Evolutionary conservation across 1,140 invertebrate species (phyloP).

Genomic region (Acromyrmex charruanus): DNA sequence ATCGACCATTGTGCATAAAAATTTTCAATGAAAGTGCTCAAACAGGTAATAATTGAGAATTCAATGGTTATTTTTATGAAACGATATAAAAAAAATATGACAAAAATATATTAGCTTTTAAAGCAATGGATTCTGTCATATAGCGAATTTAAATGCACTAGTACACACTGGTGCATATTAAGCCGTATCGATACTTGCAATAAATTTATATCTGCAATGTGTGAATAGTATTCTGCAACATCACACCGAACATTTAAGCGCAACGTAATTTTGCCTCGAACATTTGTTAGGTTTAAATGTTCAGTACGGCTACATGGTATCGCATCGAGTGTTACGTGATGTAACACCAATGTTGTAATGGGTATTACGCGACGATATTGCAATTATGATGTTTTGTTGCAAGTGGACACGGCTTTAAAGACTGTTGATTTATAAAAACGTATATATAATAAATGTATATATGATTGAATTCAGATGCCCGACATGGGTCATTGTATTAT

Average conservation of each 20-base stretch:
- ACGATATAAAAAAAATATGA: conserved; percentile 6
- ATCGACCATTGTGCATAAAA: not conserved
- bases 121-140: not conserved
- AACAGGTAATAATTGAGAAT: not conserved
- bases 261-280: no score
- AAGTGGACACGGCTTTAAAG: not conserved
- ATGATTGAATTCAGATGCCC: not conserved
- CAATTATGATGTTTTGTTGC: no score
- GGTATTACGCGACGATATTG: no score
- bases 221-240: no score
- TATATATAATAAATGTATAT: not conserved
- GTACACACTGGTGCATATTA: not conserved
- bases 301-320: no score
- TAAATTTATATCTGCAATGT: no score
- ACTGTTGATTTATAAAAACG: not conserved
- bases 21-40: not conserved
- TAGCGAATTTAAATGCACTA: not conserved
- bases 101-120: conserved; percentile 19
- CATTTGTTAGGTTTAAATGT: no score
- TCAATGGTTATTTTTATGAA: not conserved
- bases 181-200: no score
- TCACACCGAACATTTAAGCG: no score
- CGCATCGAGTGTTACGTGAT: no score
- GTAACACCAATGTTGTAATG: no score
- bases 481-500: not conserved